Percentiles rank a stretch among this genome's conserved stretches.
Evolutionary conservation across 2,113 vertebrate species (phyloP).

Genomic region (Actenoides lindsayi): DNA sequence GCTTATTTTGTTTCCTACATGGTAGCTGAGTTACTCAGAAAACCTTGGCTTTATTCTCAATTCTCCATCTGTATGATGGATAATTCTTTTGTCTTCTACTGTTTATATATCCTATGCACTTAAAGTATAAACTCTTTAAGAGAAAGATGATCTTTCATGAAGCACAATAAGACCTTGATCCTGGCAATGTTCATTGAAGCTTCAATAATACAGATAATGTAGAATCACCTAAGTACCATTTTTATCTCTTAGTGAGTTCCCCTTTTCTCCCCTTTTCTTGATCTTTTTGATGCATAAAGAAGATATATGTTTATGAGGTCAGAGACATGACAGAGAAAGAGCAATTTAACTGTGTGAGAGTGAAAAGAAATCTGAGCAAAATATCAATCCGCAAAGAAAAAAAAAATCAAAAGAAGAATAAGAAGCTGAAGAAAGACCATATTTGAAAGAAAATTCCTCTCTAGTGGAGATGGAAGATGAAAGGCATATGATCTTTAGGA

Average conservation of each 20-base stretch:
- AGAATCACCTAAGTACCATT: not conserved
- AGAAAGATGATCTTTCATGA: not conserved
- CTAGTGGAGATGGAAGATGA: not conserved
- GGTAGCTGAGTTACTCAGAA: not conserved
- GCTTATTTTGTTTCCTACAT: not conserved
- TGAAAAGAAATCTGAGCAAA: not conserved
- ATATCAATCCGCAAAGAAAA: not conserved
- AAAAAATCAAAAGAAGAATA: constrained; percentile 17
- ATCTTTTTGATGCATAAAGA: not conserved
- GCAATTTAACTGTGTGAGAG: not conserved
- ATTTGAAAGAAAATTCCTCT: not conserved
- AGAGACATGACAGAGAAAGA: not conserved
- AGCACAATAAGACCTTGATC: not conserved
- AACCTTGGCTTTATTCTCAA: not conserved
- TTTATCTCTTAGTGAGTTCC: not conserved
- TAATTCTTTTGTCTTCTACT: not conserved
- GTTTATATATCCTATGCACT: not conserved
- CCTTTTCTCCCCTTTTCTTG: not conserved
- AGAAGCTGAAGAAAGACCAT: not conserved
- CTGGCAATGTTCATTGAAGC: not conserved
- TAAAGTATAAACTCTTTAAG: not conserved
- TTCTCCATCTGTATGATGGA: not conserved
- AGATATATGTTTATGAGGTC: not conserved
- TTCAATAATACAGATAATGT: not conserved
- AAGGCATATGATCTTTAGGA: constrained; percentile 4